phyloP scores from a whole-genome alignment of 2,888 invertebrate genomes.

The Syrista parreyssii region DNA sequence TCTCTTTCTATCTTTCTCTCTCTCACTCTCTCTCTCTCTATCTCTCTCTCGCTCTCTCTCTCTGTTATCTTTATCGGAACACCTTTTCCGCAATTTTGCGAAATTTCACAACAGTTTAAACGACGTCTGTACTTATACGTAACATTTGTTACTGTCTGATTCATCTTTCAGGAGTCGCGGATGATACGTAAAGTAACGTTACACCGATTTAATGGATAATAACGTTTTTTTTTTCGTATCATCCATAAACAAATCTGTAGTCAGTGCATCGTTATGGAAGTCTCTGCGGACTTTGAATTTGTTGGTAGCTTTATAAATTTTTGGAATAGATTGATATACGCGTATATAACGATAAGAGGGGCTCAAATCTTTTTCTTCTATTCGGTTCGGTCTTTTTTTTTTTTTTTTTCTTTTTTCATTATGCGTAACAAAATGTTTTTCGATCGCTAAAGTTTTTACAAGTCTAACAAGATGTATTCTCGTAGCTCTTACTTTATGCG shows the following conservation, averaged over 20 bases:
- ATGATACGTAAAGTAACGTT: neutral
- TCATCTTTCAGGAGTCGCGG: neutral
- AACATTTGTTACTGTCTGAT: neutral
- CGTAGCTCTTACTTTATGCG: slow-evolving; percentile 16
- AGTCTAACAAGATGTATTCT: slow-evolving; percentile 1
- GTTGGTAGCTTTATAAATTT: neutral
- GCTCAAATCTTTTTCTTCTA: slow-evolving; percentile 13
- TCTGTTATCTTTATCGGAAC: slow-evolving; percentile 7
- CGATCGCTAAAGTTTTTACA: slow-evolving; percentile 1
- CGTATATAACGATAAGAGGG: slow-evolving; percentile 17
- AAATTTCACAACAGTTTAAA: neutral
- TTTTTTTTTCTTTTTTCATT: slow-evolving; percentile 22
- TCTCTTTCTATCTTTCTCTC: too few species aligned
- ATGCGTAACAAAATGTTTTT: neutral
- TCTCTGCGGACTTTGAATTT: neutral
- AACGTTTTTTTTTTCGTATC: neutral
- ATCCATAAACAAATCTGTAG: neutral
- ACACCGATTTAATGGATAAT: neutral
- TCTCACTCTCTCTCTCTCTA: neutral
- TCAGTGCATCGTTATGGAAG: neutral
- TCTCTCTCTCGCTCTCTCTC: slow-evolving; percentile 8
- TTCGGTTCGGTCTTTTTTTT: slow-evolving; percentile 18
- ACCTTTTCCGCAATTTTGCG: neutral
- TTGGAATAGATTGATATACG: neutral
- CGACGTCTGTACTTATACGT: neutral